phyloP scores from a whole-genome alignment of 2,888 invertebrate species.

The Sipha maydis region DNA sequence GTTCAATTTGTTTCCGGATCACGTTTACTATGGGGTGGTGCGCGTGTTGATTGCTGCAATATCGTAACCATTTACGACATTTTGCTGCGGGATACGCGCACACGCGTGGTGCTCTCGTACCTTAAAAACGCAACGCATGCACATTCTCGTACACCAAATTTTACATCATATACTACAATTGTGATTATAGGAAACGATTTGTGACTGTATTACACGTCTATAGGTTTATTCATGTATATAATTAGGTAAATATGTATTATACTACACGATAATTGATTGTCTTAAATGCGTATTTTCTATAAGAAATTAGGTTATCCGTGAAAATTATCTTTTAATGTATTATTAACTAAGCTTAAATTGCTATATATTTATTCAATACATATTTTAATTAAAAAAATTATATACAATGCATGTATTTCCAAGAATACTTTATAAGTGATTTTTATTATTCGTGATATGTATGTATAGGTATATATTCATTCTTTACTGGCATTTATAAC shows the following conservation, averaged over 20 bases:
- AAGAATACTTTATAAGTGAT: too few species aligned
- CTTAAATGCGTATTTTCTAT: too few species aligned
- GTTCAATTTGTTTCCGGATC: constrained; percentile 28
- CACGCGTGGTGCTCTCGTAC: background rate
- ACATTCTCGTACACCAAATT: background rate
- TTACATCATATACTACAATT: background rate
- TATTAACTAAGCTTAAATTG: too few species aligned
- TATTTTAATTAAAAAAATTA: too few species aligned
- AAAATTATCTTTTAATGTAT: too few species aligned
- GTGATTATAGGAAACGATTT: background rate
- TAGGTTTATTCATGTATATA: background rate
- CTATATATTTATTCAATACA: too few species aligned
- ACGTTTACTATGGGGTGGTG: background rate
- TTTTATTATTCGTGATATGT: too few species aligned
- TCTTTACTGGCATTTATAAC: too few species aligned
- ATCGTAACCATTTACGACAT: constrained; percentile 2
- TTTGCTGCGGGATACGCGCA: background rate
- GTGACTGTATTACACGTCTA: background rate
- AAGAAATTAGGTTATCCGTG: too few species aligned
- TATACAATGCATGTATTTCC: too few species aligned
- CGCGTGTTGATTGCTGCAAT: background rate
- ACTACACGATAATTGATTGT: too few species aligned
- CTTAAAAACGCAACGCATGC: background rate
- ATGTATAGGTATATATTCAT: too few species aligned
- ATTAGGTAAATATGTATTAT: background rate